Evolutionary conservation across 2,888 invertebrate species (phyloP).

Genomic region (Ditula angustiorana): DNA sequence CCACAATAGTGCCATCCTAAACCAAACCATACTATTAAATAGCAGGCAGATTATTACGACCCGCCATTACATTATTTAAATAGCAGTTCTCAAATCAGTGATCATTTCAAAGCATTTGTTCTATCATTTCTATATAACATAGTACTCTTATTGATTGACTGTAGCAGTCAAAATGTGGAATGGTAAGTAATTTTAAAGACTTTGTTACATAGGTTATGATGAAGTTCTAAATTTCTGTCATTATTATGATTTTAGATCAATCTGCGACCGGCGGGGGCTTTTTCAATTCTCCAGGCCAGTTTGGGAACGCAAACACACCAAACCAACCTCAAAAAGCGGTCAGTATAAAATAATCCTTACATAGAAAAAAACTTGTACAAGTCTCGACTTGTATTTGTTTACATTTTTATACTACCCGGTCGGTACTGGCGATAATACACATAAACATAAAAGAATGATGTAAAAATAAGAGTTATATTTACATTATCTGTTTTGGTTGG

Average conservation of each 20-base stretch:
- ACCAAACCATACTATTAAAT: too few species aligned
- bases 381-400: too few species aligned
- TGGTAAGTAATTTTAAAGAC: slow-evolving; percentile 50
- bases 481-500: too few species aligned
- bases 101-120: not conserved
- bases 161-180: slow-evolving; percentile 58
- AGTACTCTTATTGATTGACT: not conserved
- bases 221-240: not conserved
- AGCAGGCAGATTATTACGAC: too few species aligned
- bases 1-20: too few species aligned
- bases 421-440: too few species aligned
- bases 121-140: not conserved
- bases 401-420: too few species aligned
- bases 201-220: slow-evolving; percentile 40
- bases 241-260: slow-evolving; percentile 65
- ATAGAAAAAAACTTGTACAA: not conserved
- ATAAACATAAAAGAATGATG: too few species aligned
- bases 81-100: not conserved
- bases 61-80: too few species aligned
- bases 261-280: slow-evolving; percentile 79
- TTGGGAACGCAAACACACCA: slow-evolving; percentile 77
- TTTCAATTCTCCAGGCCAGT: slow-evolving; percentile 77
- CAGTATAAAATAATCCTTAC: slow-evolving; percentile 41
- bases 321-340: slow-evolving; percentile 75
- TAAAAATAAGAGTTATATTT: too few species aligned